Percentiles rank a stretch among this genome's conserved stretches.
Conservation (phyloP, 1,140 invertebrate species). For the Microplitis mediator region DNA sequence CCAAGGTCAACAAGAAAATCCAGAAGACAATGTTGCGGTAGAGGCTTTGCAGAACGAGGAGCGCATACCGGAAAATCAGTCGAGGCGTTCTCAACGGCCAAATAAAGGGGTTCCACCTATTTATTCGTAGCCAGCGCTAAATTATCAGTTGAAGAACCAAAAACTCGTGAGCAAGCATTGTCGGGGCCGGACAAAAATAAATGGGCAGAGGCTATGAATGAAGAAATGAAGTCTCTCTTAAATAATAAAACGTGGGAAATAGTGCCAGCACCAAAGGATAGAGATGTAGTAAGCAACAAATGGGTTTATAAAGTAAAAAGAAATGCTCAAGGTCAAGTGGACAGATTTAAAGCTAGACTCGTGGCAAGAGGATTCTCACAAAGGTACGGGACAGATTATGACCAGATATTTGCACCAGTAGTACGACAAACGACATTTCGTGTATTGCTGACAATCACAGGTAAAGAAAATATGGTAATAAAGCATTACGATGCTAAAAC, state of each 20-base stretch:
- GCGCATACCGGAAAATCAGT: no score
- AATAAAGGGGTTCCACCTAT: background rate
- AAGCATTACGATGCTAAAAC: conserved; percentile 50
- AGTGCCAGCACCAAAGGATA: conserved; percentile 21
- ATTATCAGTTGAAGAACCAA: background rate
- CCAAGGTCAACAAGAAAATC: no score
- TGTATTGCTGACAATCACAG: conserved; percentile 40
- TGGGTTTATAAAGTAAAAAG: conserved; percentile 51
- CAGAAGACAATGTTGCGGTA: background rate
- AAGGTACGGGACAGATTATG: conserved; percentile 37
- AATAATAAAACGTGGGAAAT: conserved; percentile 10
- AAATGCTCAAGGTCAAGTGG: conserved; percentile 35
- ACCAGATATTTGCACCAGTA: conserved; percentile 44
- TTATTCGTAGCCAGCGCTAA: background rate
- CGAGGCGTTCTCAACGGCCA: background rate
- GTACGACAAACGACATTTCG: conserved; percentile 34
- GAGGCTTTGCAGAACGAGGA: background rate
- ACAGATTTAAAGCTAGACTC: conserved; percentile 45
- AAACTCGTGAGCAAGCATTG: background rate
- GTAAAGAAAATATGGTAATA: conserved; percentile 35
- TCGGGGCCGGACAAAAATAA: background rate
- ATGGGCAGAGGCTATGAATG: conserved; percentile 9
- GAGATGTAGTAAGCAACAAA: conserved; percentile 38
- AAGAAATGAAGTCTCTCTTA: background rate
- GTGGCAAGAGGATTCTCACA: conserved; percentile 44